Evolutionary conservation across 2,888 invertebrate genomes (phyloP), one percentile per base, ranked within the genome.

Genomic region (Octonoba sinensis): DNA sequence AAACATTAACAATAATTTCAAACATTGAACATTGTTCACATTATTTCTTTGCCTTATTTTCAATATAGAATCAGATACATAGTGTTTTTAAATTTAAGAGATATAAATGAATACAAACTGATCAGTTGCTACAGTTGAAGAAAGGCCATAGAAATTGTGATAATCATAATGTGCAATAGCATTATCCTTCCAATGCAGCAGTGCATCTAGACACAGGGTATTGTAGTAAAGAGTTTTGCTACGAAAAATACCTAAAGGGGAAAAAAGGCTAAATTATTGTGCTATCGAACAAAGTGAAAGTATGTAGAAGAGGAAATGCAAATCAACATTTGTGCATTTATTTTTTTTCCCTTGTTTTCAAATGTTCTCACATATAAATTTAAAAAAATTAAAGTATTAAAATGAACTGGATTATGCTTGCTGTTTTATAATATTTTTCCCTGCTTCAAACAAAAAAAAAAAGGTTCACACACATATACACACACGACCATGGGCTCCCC

Each of bases 111-210:
- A 4, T 24, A 75, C 81, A 82, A 56, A 84, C 84, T 77, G 65
- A 15, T 76, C 70, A 60, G 84, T 82, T 4, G 87, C 83, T 47
- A 88, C 87, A 0, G 88, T 86, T 84, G 91, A 90, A 70, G 89
- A 85, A 69, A 90, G 89, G 0, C 92, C 93, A 85, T 93, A 93
- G 66, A 88, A 84, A 85, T 87, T 89, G 85, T 89, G 89, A n/a
- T 86, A 84, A 62, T 87, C 86, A 82, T 88, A 88, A 75, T 88
- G 88, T 0, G 60, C 76, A n/a, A 62, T 51, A 0, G 87, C 87
- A 84, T 86, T 85, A 13, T 67, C 67, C 56, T 64, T 83, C 76
- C 78, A 82, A 15, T 82, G 51, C 12, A 87, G 87, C 22, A 82
- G 60, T 16, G 87, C 84, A 77, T 88, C 88, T 87, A 89, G 87